phyloP scores from a whole-genome alignment of 2,113 vertebrate genomes.

The Paralichthys olivaceus region DNA sequence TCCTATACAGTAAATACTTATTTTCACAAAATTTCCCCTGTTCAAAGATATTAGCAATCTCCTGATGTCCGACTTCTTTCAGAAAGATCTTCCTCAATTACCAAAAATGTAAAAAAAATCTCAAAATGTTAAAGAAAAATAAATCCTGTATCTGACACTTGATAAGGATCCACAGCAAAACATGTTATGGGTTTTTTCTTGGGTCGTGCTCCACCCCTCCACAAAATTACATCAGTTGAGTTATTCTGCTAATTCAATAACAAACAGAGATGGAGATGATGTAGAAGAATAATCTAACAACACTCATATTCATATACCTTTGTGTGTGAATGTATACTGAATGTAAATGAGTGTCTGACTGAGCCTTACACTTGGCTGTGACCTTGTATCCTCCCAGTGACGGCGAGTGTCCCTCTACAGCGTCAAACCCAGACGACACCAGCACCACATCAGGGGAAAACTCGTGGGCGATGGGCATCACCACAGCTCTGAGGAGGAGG shows the following conservation, averaged over 20 bases:
- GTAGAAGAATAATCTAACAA: background rate
- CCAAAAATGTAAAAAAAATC: too few relatives aligned
- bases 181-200: too few relatives aligned
- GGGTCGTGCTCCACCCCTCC: too few relatives aligned
- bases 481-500: constrained; percentile 85
- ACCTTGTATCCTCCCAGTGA: constrained; percentile 91
- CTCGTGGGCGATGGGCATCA: constrained; percentile 94
- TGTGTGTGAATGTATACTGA: background rate
- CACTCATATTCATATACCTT: background rate
- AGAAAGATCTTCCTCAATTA: too few relatives aligned
- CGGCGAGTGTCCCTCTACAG: constrained; percentile 88
- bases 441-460: constrained; percentile 93
- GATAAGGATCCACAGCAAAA: too few relatives aligned
- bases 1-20: too few relatives aligned
- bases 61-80: too few relatives aligned
- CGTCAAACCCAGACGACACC: constrained; percentile 93
- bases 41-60: background rate
- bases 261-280: too few relatives aligned
- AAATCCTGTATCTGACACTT: too few relatives aligned
- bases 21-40: background rate
- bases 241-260: too few relatives aligned
- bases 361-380: constrained; percentile 93
- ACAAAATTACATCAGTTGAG: too few relatives aligned
- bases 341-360: background rate
- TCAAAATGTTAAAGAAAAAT: too few relatives aligned